Conservation (phyloP, 2,888 invertebrate species). For the Dusona sp. region DNA sequence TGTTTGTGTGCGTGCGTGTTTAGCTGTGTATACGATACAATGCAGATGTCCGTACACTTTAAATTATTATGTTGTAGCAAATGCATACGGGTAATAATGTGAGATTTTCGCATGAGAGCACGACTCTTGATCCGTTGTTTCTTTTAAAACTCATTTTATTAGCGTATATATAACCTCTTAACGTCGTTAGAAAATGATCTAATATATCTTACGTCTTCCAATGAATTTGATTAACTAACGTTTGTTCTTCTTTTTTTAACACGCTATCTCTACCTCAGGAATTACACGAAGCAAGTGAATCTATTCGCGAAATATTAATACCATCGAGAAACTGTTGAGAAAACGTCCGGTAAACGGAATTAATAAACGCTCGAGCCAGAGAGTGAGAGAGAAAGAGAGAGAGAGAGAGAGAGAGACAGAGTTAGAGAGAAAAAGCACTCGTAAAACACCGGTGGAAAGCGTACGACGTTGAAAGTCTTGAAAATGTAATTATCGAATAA, state of each 20-base stretch:
- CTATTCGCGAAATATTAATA: conserved; percentile 1
- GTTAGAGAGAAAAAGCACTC: neutral
- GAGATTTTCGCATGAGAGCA: neutral
- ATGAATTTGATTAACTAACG: neutral
- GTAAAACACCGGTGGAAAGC: neutral
- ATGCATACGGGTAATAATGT: conserved; percentile 2
- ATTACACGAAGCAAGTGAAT: neutral
- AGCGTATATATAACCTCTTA: neutral
- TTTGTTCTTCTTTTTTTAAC: neutral
- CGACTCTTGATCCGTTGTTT: neutral
- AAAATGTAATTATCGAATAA: conserved; percentile 45
- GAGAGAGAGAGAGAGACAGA: neutral
- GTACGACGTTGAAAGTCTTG: conserved; percentile 9
- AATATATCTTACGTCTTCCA: neutral
- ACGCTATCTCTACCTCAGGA: neutral
- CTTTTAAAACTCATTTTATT: neutral
- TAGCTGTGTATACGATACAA: neutral
- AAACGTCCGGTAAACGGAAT: conserved; percentile 28
- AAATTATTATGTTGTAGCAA: conserved; percentile 9
- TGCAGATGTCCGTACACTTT: conserved; percentile 22
- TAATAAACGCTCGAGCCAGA: neutral
- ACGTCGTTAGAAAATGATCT: neutral
- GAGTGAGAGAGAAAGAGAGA: neutral
- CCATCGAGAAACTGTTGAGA: conserved; percentile 7
- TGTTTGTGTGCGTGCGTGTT: neutral